phyloP scores from a whole-genome alignment of 2,113 vertebrate species.

The Chloropsis hardwickii region DNA sequence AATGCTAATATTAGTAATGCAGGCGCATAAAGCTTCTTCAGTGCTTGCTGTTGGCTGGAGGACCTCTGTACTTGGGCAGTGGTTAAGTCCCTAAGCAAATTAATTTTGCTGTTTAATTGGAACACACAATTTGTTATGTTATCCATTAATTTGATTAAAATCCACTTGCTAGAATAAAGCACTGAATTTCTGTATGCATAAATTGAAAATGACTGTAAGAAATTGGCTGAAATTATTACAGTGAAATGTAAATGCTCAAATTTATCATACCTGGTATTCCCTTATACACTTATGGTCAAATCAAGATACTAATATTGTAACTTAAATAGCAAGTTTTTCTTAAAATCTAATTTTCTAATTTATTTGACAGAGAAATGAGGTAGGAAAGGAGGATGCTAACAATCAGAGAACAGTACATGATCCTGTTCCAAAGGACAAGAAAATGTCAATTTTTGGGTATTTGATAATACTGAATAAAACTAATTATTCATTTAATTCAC shows the following conservation, averaged over 20 bases:
- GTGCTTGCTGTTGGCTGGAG: not conserved
- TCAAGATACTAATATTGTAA: not conserved
- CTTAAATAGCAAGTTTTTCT: not conserved
- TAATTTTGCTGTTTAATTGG: not conserved
- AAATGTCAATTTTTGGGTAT: not conserved
- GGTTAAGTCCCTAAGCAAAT: not conserved
- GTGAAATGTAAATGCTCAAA: not conserved
- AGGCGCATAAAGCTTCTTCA: not conserved
- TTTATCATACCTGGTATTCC: not conserved
- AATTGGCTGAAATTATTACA: not conserved
- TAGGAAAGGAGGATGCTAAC: not conserved
- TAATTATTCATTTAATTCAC: not conserved
- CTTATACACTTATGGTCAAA: not conserved
- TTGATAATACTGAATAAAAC: not conserved
- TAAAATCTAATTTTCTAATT: not conserved
- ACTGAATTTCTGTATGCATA: not conserved
- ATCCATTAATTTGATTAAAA: not conserved
- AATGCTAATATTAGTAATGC: not conserved
- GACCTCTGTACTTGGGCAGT: not conserved
- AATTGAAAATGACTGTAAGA: not conserved
- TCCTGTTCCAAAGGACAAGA: not conserved
- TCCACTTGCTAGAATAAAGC: not conserved
- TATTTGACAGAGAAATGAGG: not conserved
- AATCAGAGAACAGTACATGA: not conserved
- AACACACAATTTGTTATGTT: not conserved